Conservation (phyloP, 2,113 vertebrate species). For the Silurus meridionalis region DNA sequence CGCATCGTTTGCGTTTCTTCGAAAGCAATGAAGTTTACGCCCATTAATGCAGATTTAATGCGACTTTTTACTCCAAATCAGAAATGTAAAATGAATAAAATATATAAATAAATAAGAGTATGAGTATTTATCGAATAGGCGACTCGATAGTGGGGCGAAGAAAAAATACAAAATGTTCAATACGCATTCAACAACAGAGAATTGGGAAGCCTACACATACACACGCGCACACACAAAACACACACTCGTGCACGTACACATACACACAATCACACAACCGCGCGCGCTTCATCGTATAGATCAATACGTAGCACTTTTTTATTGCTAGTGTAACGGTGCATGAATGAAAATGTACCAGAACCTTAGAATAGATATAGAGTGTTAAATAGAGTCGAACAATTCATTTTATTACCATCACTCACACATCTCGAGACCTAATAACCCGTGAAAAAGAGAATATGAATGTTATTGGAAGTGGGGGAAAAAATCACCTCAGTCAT, state of each 20-base stretch:
- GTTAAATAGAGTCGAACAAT: slow-evolving; percentile 86
- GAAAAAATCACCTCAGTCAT: slow-evolving; percentile 66
- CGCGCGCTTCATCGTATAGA: slow-evolving; percentile 50
- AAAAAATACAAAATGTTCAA: slow-evolving; percentile 15
- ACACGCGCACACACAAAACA: not conserved
- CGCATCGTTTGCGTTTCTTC: not conserved
- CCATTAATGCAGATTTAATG: not conserved
- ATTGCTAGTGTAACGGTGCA: slow-evolving; percentile 55
- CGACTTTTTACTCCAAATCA: not conserved
- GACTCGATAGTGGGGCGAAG: not conserved
- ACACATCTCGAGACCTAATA: slow-evolving; percentile 81
- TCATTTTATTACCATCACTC: slow-evolving; percentile 81
- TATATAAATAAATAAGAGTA: too few relatives aligned
- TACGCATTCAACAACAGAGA: slow-evolving; percentile 10
- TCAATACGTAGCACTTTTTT: slow-evolving; percentile 57
- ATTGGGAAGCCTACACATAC: slow-evolving; percentile 1
- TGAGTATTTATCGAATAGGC: not conserved
- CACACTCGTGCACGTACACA: not conserved
- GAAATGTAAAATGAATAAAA: not conserved
- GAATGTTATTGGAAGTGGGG: slow-evolving; percentile 71
- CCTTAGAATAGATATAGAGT: slow-evolving; percentile 65
- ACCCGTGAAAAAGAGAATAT: slow-evolving; percentile 80
- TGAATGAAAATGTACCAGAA: slow-evolving; percentile 66
- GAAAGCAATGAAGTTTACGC: not conserved
- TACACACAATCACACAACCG: not conserved